Conservation (phyloP, 2,113 vertebrate species). For the Pelmatolapia mariae region DNA sequence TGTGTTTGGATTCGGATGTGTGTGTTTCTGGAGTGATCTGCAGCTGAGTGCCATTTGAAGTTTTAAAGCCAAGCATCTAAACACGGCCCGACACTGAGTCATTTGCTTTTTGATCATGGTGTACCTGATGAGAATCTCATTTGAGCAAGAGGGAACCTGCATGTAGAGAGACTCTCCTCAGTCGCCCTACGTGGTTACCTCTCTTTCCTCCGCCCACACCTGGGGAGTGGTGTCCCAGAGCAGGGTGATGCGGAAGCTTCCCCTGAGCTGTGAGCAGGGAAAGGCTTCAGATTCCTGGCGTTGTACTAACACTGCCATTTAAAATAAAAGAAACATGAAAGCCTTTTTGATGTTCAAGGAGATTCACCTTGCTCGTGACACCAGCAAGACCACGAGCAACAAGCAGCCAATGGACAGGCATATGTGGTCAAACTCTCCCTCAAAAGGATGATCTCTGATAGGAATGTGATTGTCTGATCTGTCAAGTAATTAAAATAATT, state of each 20-base stretch:
- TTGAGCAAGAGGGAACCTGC: not conserved
- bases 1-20: not conserved
- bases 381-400: conserved; percentile 9
- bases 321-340: conserved; percentile 69
- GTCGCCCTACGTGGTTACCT: not conserved
- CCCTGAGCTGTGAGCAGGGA: not conserved
- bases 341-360: conserved; percentile 63
- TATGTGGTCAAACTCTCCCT: not conserved
- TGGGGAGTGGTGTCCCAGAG: not conserved
- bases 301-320: conserved; percentile 60
- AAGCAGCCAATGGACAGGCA: not conserved
- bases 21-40: conserved; percentile 19
- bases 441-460: not conserved
- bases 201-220: not conserved
- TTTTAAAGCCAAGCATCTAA: conserved; percentile 35
- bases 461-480: not conserved
- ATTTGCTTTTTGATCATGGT: conserved; percentile 41
- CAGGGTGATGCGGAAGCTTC: not conserved
- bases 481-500: not conserved
- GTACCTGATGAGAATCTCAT: conserved; percentile 36
- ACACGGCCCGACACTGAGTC: conserved; percentile 29
- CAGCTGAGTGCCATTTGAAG: conserved; percentile 43
- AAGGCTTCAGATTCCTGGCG: conserved; percentile 41
- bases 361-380: conserved; percentile 49
- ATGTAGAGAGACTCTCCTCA: not conserved